Percentiles rank a stretch among this genome's conserved stretches.
Evolutionary conservation across 2,888 invertebrate species (phyloP).

Genomic region (Ennomos fuscantarius): DNA sequence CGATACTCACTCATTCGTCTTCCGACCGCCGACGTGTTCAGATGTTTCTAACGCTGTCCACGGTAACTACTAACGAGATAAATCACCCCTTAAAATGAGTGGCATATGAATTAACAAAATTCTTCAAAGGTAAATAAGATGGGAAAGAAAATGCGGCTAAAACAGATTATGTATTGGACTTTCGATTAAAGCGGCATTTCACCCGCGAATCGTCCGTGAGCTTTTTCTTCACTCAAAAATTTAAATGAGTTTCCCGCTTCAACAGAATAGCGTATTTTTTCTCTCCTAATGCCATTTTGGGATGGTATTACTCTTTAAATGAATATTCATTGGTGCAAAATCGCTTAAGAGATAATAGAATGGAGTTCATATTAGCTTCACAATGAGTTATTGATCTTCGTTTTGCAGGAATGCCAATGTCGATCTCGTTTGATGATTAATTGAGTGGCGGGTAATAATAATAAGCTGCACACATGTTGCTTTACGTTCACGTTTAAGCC

Average conservation of each 20-base stretch:
- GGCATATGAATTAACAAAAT: not conserved
- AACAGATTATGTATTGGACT: slow-evolving; percentile 62
- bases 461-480: too few relatives aligned
- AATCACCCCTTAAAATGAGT: slow-evolving; percentile 34
- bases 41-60: slow-evolving; percentile 55
- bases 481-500: too few relatives aligned
- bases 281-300: slow-evolving; percentile 76
- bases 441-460: too few relatives aligned
- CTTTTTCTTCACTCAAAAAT: slow-evolving; percentile 76
- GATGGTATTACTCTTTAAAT: slow-evolving; percentile 78
- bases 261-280: slow-evolving; percentile 67
- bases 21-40: slow-evolving; percentile 67
- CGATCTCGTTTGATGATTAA: not conserved
- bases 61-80: slow-evolving; percentile 59
- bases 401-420: slow-evolving; percentile 48
- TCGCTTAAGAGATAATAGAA: slow-evolving; percentile 83
- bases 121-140: not conserved
- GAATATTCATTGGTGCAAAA: slow-evolving; percentile 83
- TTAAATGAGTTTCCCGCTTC: slow-evolving; percentile 78
- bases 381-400: slow-evolving; percentile 73
- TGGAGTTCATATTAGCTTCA: slow-evolving; percentile 76
- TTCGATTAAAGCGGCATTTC: slow-evolving; percentile 63
- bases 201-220: slow-evolving; percentile 52
- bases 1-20: slow-evolving; percentile 75
- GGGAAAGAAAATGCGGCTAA: slow-evolving; percentile 40